Evolutionary conservation across 2,113 vertebrate genomes (phyloP).

Genomic region (Paedocypris sp.): DNA sequence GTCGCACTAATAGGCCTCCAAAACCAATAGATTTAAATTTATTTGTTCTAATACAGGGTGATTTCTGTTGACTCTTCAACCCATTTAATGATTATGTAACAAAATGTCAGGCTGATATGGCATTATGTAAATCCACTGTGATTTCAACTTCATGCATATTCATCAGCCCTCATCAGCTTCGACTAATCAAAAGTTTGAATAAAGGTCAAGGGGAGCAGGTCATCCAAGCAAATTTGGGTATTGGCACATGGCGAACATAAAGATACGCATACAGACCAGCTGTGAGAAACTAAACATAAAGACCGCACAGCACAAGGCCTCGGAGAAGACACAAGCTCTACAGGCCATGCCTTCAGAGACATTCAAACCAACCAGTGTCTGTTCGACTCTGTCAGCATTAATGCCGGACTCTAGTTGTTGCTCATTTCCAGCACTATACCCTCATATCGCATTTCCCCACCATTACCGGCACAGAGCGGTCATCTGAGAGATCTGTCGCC

Average conservation of each 20-base stretch:
- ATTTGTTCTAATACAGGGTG: not conserved
- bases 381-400: conserved; percentile 38
- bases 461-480: conserved; percentile 52
- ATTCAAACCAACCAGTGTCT: not conserved
- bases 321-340: not conserved
- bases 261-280: not conserved
- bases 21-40: not conserved
- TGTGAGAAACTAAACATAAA: not conserved
- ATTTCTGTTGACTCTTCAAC: not conserved
- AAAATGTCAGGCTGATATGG: conserved; percentile 27
- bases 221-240: not conserved
- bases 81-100: conserved; percentile 8
- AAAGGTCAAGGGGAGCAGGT: conserved; percentile 25
- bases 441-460: conserved; percentile 55
- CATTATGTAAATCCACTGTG: conserved; percentile 15
- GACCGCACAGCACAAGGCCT: not conserved
- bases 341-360: not conserved
- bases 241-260: not conserved
- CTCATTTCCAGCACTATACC: conserved; percentile 42
- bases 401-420: conserved; percentile 24
- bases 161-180: conserved; percentile 12
- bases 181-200: conserved; percentile 20
- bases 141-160: conserved; percentile 26
- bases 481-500: conserved; percentile 34
- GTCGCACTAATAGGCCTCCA: not conserved